These are phyloP conservation scores for Temnothorax rugatulus DNA, from an alignment of 2,888 invertebrate species.

Conservation along the genomic window DNA sequence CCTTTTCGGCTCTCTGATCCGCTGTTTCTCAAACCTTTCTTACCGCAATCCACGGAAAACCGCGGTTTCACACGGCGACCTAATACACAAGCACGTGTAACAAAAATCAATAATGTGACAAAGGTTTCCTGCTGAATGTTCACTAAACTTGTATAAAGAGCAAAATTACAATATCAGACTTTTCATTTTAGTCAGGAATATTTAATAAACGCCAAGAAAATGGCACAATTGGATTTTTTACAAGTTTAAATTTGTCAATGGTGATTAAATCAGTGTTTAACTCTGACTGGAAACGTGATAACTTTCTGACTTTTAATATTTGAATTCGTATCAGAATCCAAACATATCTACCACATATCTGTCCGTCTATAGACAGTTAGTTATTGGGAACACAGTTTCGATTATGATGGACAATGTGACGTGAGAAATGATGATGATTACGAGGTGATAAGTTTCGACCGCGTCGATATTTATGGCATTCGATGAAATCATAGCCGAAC, in stretches of 20 bases:
- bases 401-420: background rate
- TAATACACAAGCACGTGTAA: background rate
- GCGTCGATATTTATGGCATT: constrained; percentile 5
- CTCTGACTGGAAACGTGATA: background rate
- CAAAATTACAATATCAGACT: background rate
- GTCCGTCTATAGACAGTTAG: background rate
- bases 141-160: background rate
- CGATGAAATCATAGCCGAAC: constrained; percentile 9
- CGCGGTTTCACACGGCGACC: background rate
- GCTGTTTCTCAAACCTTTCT: constrained; percentile 21
- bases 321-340: background rate
- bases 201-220: background rate
- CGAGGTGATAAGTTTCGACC: constrained; percentile 19
- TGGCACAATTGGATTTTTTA: background rate
- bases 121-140: background rate
- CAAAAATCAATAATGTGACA: background rate
- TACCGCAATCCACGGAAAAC: constrained; percentile 19
- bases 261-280: background rate
- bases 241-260: background rate
- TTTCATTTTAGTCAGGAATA: background rate
- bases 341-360: background rate
- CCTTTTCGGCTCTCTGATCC: constrained; percentile 5
- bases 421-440: background rate
- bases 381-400: background rate
- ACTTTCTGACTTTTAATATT: background rate